These are phyloP conservation scores for Yponomeuta plumbellus DNA, from an alignment of 2,888 invertebrate species.

Conservation along the genomic window DNA sequence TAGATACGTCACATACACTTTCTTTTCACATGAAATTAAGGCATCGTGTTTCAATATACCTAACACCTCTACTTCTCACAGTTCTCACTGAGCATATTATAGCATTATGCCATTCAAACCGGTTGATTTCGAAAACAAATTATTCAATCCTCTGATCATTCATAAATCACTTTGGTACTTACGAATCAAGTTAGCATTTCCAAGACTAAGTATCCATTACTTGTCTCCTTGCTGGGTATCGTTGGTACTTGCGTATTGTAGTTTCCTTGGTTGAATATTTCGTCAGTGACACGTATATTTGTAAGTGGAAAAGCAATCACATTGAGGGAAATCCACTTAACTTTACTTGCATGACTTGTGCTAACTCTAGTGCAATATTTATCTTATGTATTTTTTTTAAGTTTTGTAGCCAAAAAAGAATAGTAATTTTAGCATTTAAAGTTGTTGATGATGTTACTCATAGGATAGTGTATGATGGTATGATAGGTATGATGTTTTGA, in stretches of 20 bases:
- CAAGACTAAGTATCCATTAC: neutral
- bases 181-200: neutral
- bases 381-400: neutral
- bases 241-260: neutral
- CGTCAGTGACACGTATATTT: slow-evolving; percentile 3
- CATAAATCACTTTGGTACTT: neutral
- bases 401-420: neutral
- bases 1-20: neutral
- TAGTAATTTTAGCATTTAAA: too few relatives aligned
- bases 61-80: neutral
- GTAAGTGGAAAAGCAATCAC: slow-evolving; percentile 8
- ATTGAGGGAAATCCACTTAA: slow-evolving; percentile 9
- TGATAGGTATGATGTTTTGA: too few relatives aligned
- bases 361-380: neutral
- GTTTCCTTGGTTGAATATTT: slow-evolving; percentile 9
- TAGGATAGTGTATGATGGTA: too few relatives aligned
- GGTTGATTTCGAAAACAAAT: slow-evolving; percentile 3
- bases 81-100: neutral
- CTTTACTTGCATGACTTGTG: slow-evolving; percentile 7
- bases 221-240: neutral
- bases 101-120: neutral
- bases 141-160: slow-evolving; percentile 1
- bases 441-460: too few relatives aligned
- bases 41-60: neutral
- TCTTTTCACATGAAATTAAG: neutral